Conservation (phyloP, 1,140 invertebrate species). For the Drosophila arizonae region DNA sequence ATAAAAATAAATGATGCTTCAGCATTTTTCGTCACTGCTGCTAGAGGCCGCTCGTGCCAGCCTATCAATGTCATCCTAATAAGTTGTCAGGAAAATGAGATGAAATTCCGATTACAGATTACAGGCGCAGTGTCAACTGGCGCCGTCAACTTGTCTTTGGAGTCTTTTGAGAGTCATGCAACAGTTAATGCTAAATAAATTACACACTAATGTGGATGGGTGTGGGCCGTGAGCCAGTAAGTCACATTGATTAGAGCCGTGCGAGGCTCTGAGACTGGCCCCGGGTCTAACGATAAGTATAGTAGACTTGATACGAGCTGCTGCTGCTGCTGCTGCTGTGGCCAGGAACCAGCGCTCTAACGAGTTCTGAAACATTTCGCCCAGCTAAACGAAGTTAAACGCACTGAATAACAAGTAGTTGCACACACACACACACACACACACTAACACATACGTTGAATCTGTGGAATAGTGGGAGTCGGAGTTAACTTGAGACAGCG, state of each 20-base stretch:
- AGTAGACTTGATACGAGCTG: not conserved
- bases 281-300: conserved; percentile 46
- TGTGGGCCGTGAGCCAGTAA: conserved; percentile 23
- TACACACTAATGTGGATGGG: conserved; percentile 53
- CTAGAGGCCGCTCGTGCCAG: too few species aligned
- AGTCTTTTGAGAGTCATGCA: conserved; percentile 30
- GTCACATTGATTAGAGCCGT: conserved; percentile 57
- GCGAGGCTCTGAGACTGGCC: conserved; percentile 8
- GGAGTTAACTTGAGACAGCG: conserved; percentile 59
- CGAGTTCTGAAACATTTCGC: conserved; percentile 78
- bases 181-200: conserved; percentile 73
- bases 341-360: conserved; percentile 53
- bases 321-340: conserved; percentile 32
- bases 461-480: conserved; percentile 46
- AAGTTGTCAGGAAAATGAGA: not conserved
- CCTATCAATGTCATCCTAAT: conserved; percentile 6
- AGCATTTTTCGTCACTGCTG: too few species aligned
- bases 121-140: not conserved
- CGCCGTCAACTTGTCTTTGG: not conserved
- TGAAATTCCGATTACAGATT: not conserved
- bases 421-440: conserved; percentile 34
- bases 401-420: conserved; percentile 79
- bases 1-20: too few species aligned
- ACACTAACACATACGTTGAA: conserved; percentile 14
- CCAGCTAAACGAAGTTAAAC: conserved; percentile 78